Conservation (phyloP, 2,113 vertebrate genomes). For the Phocoena phocoena region DNA sequence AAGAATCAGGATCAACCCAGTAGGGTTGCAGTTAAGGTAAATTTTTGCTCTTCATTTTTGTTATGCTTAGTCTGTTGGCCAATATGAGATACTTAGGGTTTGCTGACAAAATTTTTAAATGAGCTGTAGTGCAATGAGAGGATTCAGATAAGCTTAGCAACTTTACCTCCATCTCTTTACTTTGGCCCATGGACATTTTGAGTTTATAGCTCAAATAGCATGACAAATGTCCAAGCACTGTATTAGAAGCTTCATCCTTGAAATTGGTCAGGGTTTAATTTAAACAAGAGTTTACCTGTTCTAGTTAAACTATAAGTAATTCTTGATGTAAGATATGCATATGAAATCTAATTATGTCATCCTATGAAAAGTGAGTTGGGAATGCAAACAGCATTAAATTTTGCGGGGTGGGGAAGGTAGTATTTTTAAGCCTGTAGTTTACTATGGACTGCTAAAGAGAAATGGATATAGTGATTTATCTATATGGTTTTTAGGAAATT, state of each 20-base stretch:
- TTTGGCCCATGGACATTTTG: neutral
- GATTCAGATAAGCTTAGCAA: slow-evolving; percentile 7
- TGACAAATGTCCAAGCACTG: neutral
- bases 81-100: neutral
- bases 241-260: neutral
- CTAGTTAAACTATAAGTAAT: neutral
- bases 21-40: neutral
- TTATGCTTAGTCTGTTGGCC: neutral
- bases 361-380: neutral
- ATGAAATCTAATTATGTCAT: neutral
- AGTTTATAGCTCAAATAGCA: slow-evolving; percentile 6
- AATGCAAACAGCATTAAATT: neutral
- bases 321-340: neutral
- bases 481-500: slow-evolving; percentile 30
- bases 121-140: neutral
- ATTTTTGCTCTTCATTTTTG: slow-evolving; percentile 28
- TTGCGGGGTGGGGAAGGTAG: neutral
- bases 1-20: neutral
- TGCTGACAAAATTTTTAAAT: slow-evolving; percentile 9
- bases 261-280: neutral
- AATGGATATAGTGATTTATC: neutral
- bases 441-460: neutral
- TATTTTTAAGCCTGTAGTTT: slow-evolving; percentile 9
- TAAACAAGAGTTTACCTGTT: neutral
- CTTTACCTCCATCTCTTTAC: neutral